phyloP scores from a whole-genome alignment of 2,113 vertebrate genomes.

The Platycercus adscitus region DNA sequence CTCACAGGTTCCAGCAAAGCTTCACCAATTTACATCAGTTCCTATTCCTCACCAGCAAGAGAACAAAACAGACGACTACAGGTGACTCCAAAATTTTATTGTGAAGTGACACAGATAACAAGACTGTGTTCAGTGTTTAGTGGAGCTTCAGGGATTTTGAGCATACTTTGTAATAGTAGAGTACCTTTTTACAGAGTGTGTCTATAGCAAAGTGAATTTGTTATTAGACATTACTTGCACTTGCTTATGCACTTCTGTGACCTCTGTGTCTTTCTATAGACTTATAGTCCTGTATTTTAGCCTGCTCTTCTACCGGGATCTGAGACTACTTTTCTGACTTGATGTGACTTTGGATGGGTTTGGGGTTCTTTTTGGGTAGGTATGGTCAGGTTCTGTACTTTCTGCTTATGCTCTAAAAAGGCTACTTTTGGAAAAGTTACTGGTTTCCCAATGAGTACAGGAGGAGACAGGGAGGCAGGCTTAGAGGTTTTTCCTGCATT shows the following conservation, averaged over 20 bases:
- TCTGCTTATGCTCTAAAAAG: background rate
- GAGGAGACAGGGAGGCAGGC: background rate
- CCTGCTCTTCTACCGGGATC: background rate
- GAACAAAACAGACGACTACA: slow-evolving; percentile 91
- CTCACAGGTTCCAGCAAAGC: slow-evolving; percentile 91
- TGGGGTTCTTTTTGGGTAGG: background rate
- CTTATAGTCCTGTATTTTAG: accelerated
- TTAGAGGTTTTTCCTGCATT: background rate
- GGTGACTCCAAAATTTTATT: slow-evolving; percentile 75
- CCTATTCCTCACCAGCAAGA: slow-evolving; percentile 93
- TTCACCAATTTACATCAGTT: slow-evolving; percentile 95
- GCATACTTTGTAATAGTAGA: accelerated
- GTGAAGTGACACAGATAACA: background rate
- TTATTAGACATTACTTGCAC: background rate
- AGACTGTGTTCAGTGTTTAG: background rate
- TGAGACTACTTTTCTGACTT: background rate
- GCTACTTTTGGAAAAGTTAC: background rate
- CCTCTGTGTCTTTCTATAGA: background rate
- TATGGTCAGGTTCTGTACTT: background rate
- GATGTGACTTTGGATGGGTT: background rate
- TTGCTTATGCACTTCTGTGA: background rate
- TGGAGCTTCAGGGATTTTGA: background rate
- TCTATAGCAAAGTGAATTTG: background rate
- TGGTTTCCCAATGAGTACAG: background rate
- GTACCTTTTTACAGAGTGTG: background rate